Evolutionary conservation across 92 coral and sea anemone genomes (phyloP).

Genomic region (Epizoanthus illoricatus): DNA sequence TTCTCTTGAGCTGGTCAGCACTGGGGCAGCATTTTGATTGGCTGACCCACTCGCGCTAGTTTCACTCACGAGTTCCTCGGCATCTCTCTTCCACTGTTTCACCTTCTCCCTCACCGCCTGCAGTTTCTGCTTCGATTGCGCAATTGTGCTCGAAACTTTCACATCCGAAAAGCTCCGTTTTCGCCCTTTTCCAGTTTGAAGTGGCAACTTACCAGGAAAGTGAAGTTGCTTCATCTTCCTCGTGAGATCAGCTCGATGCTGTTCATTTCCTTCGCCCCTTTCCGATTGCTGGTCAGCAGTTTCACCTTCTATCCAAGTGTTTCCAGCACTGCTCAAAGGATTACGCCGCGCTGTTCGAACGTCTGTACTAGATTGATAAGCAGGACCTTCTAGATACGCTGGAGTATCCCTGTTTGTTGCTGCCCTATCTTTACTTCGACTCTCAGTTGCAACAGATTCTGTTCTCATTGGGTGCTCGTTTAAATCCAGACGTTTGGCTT

Average conservation of each 20-base stretch:
- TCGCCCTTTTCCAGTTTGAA: conserved; percentile 43
- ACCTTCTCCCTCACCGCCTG: conserved; percentile 71
- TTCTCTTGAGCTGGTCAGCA: neutral
- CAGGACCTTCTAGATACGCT: neutral
- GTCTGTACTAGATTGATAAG: neutral
- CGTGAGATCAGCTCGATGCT: conserved; percentile 45
- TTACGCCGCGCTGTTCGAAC: neutral
- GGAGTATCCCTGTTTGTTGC: neutral
- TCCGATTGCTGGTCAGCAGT: neutral
- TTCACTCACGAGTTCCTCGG: conserved; percentile 22
- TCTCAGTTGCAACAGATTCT: neutral
- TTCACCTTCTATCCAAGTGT: neutral
- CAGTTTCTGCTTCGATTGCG: conserved; percentile 63
- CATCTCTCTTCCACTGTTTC: conserved; percentile 61
- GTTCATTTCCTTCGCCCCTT: conserved; percentile 10
- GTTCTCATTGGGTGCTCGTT: no score
- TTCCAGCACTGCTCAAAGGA: neutral
- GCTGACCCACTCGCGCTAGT: neutral
- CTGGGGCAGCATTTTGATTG: neutral
- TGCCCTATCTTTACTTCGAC: neutral
- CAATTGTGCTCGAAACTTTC: conserved; percentile 65
- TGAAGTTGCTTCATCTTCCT: conserved; percentile 56
- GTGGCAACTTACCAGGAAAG: conserved; percentile 46
- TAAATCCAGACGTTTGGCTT: no score
- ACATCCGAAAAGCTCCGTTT: conserved; percentile 64